Evolutionary conservation across 2,797 vertebrate genomes (phyloP).

Genomic region (Sebastes steindachneri): DNA sequence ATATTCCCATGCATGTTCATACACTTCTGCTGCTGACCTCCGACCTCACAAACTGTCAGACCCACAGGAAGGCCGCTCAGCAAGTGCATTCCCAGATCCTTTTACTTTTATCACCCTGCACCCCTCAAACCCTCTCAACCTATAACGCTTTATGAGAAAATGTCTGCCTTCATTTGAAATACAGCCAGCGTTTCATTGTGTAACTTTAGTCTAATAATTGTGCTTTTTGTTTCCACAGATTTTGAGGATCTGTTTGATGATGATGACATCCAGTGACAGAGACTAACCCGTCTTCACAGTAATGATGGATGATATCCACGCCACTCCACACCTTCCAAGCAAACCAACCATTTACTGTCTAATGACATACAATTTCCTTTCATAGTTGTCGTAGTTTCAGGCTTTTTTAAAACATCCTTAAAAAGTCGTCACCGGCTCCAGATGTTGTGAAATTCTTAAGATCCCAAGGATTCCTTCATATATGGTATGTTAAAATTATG

Average conservation of each 20-base stretch:
- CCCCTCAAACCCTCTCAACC: constrained; percentile 39
- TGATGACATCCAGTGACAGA: constrained; percentile 64
- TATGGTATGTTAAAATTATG: constrained; percentile 75
- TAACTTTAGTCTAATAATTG: neutral
- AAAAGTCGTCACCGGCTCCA: constrained; percentile 70
- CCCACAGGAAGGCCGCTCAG: constrained; percentile 39
- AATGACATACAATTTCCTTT: constrained; percentile 78
- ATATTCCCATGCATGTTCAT: constrained; percentile 50
- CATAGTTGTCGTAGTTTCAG: constrained; percentile 59
- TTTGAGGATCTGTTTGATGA: constrained; percentile 74
- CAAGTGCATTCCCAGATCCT: constrained; percentile 45
- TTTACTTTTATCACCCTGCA: constrained; percentile 59
- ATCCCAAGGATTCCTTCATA: constrained; percentile 76
- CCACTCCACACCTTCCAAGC: neutral
- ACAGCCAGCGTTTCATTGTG: neutral
- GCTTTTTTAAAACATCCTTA: constrained; percentile 58
- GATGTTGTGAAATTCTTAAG: constrained; percentile 81
- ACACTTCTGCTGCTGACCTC: constrained; percentile 55
- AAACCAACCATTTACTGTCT: constrained; percentile 68
- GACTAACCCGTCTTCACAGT: neutral
- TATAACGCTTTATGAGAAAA: constrained; percentile 51
- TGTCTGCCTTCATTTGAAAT: constrained; percentile 24
- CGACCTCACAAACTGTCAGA: constrained; percentile 66
- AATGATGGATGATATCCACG: constrained; percentile 39
- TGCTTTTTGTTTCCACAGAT: constrained; percentile 35